Conservation (phyloP, 2,888 invertebrate species). For the Metellina segmentata region DNA sequence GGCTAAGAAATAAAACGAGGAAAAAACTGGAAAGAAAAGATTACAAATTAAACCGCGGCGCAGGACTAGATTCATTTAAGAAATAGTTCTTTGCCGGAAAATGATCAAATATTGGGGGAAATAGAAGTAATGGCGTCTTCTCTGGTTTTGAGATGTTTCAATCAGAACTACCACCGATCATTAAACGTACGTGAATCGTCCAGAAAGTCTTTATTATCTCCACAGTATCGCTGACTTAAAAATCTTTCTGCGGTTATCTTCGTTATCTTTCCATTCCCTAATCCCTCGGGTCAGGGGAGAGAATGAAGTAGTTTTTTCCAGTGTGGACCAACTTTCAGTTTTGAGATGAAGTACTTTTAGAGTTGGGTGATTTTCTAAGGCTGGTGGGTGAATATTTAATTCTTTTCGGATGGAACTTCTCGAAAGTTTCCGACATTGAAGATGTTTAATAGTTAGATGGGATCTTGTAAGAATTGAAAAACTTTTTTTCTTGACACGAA, state of each 20-base stretch:
- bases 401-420: background rate
- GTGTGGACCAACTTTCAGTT: background rate
- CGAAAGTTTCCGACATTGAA: background rate
- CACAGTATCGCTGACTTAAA: background rate
- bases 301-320: slow-evolving; percentile 34
- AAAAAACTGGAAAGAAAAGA: slow-evolving; percentile 19
- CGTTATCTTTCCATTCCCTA: slow-evolving; percentile 4
- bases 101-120: slow-evolving; percentile 62
- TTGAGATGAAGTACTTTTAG: too few species aligned
- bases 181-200: slow-evolving; percentile 61
- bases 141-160: background rate
- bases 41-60: slow-evolving; percentile 51
- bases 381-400: background rate
- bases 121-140: slow-evolving; percentile 28
- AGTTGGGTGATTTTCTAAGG: too few species aligned
- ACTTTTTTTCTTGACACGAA: too few species aligned
- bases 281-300: background rate
- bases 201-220: slow-evolving; percentile 44
- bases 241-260: background rate
- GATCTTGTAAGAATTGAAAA: background rate
- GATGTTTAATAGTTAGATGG: background rate
- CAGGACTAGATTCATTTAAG: slow-evolving; percentile 61
- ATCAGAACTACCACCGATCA: slow-evolving; percentile 49
- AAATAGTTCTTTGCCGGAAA: slow-evolving; percentile 53
- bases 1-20: background rate